A percentile compares a stretch with the other conserved stretches of the same genome.
Conservation (phyloP, 2,113 vertebrate genomes). For the Hymenochirus boettgeri region DNA sequence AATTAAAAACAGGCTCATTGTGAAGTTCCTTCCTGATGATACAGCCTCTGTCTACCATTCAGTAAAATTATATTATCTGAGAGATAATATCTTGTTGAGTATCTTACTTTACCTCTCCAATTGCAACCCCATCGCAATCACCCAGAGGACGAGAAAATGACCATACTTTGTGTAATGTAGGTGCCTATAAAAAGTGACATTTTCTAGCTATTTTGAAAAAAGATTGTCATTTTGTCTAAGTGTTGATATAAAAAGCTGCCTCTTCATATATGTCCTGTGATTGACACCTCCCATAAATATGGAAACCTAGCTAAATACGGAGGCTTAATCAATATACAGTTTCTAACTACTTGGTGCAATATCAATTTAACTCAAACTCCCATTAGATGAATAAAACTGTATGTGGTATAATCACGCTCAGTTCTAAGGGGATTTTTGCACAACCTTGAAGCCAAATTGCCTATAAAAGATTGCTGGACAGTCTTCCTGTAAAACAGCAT, state of each 20-base stretch:
- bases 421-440: background rate
- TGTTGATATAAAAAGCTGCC: background rate
- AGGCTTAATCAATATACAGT: background rate
- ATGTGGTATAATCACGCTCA: background rate
- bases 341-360: background rate
- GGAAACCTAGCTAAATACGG: constrained; percentile 1
- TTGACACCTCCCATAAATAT: background rate
- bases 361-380: background rate
- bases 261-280: background rate
- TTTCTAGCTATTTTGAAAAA: background rate
- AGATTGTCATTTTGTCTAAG: background rate
- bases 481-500: background rate
- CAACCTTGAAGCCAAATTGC: background rate
- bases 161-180: background rate
- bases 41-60: background rate
- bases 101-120: constrained; percentile 2
- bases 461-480: background rate
- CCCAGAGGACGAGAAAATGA: background rate
- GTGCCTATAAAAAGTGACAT: background rate
- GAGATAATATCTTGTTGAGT: background rate
- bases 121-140: background rate
- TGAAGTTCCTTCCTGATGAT: background rate
- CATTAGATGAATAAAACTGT: background rate
- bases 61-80: background rate
- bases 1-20: too few species aligned